These are phyloP conservation scores for Athetis lepigone DNA, from an alignment of 2,888 invertebrate species.

Conservation along the genomic window DNA sequence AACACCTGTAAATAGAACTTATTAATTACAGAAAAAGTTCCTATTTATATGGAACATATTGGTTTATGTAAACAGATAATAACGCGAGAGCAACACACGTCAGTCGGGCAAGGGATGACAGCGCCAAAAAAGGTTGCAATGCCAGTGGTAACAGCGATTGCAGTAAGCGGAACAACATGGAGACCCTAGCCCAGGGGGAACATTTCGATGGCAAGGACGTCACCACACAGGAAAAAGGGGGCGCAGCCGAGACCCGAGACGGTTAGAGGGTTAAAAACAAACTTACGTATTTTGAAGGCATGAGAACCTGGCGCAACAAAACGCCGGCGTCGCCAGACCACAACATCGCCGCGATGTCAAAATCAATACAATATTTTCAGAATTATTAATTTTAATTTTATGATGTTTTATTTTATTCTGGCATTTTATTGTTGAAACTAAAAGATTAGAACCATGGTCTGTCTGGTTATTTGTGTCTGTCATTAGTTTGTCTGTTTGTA, in stretches of 20 bases:
- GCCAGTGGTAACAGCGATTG: slow-evolving; percentile 80
- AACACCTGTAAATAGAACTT: slow-evolving; percentile 9
- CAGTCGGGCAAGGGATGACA: slow-evolving; percentile 87
- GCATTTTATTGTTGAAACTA: slow-evolving; percentile 8
- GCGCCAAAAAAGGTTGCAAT: slow-evolving; percentile 84
- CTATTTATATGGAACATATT: slow-evolving; percentile 60
- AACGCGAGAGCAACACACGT: slow-evolving; percentile 82
- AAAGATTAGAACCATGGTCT: slow-evolving; percentile 32
- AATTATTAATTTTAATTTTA: background rate
- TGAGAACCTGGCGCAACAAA: slow-evolving; percentile 9
- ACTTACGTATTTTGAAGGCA: slow-evolving; percentile 37
- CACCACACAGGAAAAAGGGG: slow-evolving; percentile 79
- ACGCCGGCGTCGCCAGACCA: slow-evolving; percentile 11
- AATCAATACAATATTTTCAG: slow-evolving; percentile 10
- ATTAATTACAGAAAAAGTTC: slow-evolving; percentile 33
- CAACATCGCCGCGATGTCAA: slow-evolving; percentile 2
- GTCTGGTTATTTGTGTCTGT: background rate
- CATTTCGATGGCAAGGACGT: slow-evolving; percentile 85
- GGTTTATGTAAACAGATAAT: slow-evolving; percentile 75
- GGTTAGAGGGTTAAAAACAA: slow-evolving; percentile 67
- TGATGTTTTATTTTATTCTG: slow-evolving; percentile 8
- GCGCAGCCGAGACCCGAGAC: slow-evolving; percentile 75
- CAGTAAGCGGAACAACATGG: slow-evolving; percentile 85
- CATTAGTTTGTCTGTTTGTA: slow-evolving; percentile 27
- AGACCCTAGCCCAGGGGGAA: slow-evolving; percentile 86